Evolutionary conservation across 2,113 vertebrate genomes (phyloP).

Genomic region (Desmodus rotundus): DNA sequence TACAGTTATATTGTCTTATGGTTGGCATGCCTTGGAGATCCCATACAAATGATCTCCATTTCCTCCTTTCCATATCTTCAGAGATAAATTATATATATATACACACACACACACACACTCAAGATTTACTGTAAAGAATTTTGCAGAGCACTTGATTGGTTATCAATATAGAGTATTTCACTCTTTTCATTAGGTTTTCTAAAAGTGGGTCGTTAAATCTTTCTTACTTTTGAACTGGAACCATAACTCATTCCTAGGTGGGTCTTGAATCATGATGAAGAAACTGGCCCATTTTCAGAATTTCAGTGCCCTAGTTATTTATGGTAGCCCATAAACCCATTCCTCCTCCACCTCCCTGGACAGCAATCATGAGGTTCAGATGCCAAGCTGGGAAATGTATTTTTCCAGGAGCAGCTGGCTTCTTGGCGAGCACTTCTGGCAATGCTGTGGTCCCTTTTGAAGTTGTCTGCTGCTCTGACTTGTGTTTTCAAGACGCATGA

Average conservation of each 20-base stretch:
- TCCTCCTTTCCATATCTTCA: not conserved
- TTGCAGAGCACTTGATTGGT: not conserved
- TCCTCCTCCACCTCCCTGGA: constrained; percentile 53
- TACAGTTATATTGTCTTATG: not conserved
- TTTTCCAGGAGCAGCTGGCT: constrained; percentile 65
- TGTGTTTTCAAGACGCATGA: not conserved
- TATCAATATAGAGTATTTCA: not conserved
- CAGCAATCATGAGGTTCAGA: not conserved
- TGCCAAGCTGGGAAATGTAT: constrained; percentile 48
- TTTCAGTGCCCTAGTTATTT: constrained; percentile 29
- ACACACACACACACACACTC: not conserved
- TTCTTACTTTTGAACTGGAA: not conserved
- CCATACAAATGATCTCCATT: not conserved
- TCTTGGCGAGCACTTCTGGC: constrained; percentile 32
- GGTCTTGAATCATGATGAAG: constrained; percentile 49
- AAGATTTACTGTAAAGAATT: not conserved
- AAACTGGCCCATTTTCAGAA: constrained; percentile 34
- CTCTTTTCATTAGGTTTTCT: not conserved
- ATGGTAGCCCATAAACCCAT: constrained; percentile 18
- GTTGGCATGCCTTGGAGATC: not conserved
- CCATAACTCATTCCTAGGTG: not conserved
- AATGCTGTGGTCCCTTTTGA: not conserved
- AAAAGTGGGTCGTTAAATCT: not conserved
- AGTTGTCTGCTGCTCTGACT: not conserved
- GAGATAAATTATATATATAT: not conserved